These are phyloP conservation scores for Hybognathus amarus DNA, from an alignment of 2,797 vertebrate species.

Conservation along the genomic window DNA sequence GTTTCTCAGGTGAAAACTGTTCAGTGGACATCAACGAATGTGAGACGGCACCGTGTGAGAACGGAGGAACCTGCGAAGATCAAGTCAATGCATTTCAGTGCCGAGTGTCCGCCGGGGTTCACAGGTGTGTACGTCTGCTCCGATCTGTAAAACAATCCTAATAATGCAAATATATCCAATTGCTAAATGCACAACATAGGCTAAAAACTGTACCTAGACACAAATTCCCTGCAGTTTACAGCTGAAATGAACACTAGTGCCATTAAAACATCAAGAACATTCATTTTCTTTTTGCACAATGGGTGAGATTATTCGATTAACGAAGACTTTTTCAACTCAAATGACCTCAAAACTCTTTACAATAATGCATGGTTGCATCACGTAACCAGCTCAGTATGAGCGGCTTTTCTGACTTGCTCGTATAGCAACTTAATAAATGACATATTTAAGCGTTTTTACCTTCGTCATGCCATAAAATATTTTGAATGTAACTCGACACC, in stretches of 20 bases:
- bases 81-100: slow-evolving; percentile 84
- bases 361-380: not conserved
- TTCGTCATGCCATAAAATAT: accelerated
- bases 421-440: too few relatives aligned
- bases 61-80: slow-evolving; percentile 85
- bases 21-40: slow-evolving; percentile 87
- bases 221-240: not conserved
- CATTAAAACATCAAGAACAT: not conserved
- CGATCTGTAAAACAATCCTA: too few relatives aligned
- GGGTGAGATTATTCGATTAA: too few relatives aligned
- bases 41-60: slow-evolving; percentile 82
- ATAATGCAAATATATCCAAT: not conserved
- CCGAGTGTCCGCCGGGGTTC: slow-evolving; percentile 83
- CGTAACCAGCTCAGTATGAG: too few relatives aligned
- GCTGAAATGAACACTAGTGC: not conserved
- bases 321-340: too few relatives aligned
- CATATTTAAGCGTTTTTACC: too few relatives aligned
- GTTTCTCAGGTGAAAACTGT: slow-evolving; percentile 84
- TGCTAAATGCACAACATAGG: not conserved
- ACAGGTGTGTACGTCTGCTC: slow-evolving; percentile 79
- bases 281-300: not conserved
- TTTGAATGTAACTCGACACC: too few relatives aligned
- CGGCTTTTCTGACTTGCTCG: not conserved
- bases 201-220: not conserved
- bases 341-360: not conserved